Evolutionary conservation across 1,140 invertebrate species (phyloP), one percentile per base, ranked within the genome.

Genomic region (Daktulosphaira vitifoliae): DNA sequence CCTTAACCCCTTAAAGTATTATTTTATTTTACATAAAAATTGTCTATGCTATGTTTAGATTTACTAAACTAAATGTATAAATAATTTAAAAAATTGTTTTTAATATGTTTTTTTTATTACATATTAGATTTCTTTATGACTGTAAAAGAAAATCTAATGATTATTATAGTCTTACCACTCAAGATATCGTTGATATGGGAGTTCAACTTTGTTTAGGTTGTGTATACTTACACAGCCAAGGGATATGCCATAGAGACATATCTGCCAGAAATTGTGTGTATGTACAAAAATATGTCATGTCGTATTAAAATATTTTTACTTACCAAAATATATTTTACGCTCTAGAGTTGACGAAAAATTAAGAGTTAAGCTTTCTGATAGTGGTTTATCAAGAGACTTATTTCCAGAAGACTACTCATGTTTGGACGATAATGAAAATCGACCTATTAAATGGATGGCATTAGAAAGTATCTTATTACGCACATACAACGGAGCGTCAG

Each of bases 331-430:
- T 20, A 50, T 20, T 16, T 15, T 20, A 8, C 8, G 48, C 38
- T n/a, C n/a, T 73, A 91, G 88, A 64, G 81, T 90, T 66, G 88
- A 90, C 73, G 85, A 87, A 69, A 84, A 89, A 71, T 78, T 93
- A 66, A 83, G 85, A 73, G 85, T 97, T 48, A 89, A 92, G 77
- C 79, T 98, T 67, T 87, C 89, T 39, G 95, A 98, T 76, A 90
- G 87, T 71, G 89, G 92, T 38, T 75, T 98, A 54, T 86, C 92
- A 0, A 79, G 92, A 29, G 94, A 98, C 76, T 77, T 97, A 48
- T 98, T 97, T 76, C 92, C 94, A 7, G 85, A 86, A 68, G 95
- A 98, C 75, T 98, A 98, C 76, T 89, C 96, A 74, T 96, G 92
- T 75, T 79, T 96, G 37, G 92, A 89, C 0, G 92, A 96, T 75